Percentiles rank a stretch among this genome's conserved stretches.
Conservation (phyloP, 2,888 invertebrate species). For the Dioctria linearis region DNA sequence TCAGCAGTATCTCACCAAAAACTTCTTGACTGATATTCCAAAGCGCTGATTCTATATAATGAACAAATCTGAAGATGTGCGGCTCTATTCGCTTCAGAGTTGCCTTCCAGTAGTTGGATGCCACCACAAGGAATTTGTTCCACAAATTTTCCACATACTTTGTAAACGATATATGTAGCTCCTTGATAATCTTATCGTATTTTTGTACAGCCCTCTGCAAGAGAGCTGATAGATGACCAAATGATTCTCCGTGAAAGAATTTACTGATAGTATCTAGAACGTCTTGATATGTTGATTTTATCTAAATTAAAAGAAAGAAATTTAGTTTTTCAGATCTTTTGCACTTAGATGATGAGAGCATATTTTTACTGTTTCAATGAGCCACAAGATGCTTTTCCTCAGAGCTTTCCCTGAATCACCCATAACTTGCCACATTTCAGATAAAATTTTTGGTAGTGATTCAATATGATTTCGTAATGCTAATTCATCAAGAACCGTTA, state of each 20-base stretch:
- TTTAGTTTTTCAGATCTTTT: too few species aligned
- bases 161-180: conserved; percentile 78
- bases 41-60: conserved; percentile 81
- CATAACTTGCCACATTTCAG: conserved; percentile 89
- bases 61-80: conserved; percentile 81
- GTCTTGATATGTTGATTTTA: conserved; percentile 81
- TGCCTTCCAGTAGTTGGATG: conserved; percentile 82
- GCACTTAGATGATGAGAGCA: neutral
- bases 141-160: conserved; percentile 83
- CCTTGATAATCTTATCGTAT: conserved; percentile 85
- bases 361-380: conserved; percentile 76
- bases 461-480: conserved; percentile 84
- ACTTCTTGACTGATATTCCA: conserved; percentile 83
- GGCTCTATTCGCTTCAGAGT: conserved; percentile 83
- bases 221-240: conserved; percentile 79
- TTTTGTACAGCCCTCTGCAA: conserved; percentile 81
- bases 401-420: conserved; percentile 87
- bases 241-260: conserved; percentile 82
- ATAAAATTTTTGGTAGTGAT: conserved; percentile 83
- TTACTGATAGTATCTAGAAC: conserved; percentile 79
- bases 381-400: conserved; percentile 81
- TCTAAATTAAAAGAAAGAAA: conserved; percentile 64
- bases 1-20: conserved; percentile 70
- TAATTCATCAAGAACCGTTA: conserved; percentile 83
- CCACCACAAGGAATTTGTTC: conserved; percentile 77